Conservation (phyloP, 2,888 invertebrate species). For the Athetis lepigone region DNA sequence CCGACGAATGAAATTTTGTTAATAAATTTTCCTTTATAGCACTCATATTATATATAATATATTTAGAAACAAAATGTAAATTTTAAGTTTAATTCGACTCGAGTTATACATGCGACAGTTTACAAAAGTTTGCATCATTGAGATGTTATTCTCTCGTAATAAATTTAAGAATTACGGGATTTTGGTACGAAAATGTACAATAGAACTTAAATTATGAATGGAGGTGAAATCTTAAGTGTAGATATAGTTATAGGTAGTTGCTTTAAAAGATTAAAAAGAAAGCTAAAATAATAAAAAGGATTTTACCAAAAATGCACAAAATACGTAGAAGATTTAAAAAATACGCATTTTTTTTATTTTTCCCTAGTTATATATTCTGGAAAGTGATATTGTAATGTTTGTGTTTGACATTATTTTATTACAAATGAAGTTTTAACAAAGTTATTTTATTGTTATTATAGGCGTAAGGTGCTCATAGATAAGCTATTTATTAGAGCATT, state of each 20-base stretch:
- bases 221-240: slow-evolving; percentile 31
- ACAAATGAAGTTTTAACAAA: slow-evolving; percentile 25
- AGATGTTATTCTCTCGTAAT: neutral
- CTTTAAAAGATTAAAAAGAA: slow-evolving; percentile 35
- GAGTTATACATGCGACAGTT: neutral
- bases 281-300: slow-evolving; percentile 25
- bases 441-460: slow-evolving; percentile 44
- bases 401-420: slow-evolving; percentile 4
- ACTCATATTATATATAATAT: neutral
- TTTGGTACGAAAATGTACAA: slow-evolving; percentile 11
- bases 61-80: neutral
- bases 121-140: neutral
- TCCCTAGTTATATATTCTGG: neutral
- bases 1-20: neutral
- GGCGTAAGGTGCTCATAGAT: slow-evolving; percentile 58
- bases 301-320: slow-evolving; percentile 59
- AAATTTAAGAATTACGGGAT: neutral
- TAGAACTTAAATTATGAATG: slow-evolving; percentile 3
- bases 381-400: slow-evolving; percentile 1
- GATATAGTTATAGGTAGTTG: slow-evolving; percentile 54
- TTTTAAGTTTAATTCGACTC: neutral
- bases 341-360: neutral
- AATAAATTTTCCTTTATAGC: neutral
- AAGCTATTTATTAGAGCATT: slow-evolving; percentile 43
- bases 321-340: slow-evolving; percentile 18